phyloP scores from a whole-genome alignment of 1,140 invertebrate species.

The Drosophila murphyi region DNA sequence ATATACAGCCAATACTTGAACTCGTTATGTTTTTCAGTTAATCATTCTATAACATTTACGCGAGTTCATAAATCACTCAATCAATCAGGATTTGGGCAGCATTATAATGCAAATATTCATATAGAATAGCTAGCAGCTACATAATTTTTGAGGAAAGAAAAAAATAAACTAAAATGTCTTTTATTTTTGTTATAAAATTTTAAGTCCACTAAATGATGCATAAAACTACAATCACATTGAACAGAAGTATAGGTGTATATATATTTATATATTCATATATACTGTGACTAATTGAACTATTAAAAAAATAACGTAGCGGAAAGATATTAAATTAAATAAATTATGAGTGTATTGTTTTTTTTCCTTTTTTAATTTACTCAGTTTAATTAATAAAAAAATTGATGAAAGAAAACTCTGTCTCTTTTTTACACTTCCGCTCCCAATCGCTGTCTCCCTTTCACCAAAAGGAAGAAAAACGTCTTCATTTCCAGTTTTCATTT shows the following conservation, averaged over 20 bases:
- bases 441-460: not conserved
- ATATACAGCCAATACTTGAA: conserved; percentile 28
- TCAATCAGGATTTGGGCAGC: conserved; percentile 38
- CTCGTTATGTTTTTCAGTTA: conserved; percentile 23
- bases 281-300: not conserved
- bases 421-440: not conserved
- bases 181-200: conserved; percentile 45
- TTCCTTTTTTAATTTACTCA: no score
- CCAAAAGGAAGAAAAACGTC: not conserved
- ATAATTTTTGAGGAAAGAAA: conserved; percentile 11
- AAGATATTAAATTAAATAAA: not conserved
- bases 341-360: not conserved
- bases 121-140: conserved; percentile 42
- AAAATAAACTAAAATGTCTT: conserved; percentile 34
- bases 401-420: not conserved
- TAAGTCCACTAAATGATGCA: conserved; percentile 60
- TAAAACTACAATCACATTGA: conserved; percentile 82
- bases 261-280: conserved; percentile 19
- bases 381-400: no score
- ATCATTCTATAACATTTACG: conserved; percentile 60
- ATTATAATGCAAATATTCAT: conserved; percentile 47
- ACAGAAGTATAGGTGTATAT: conserved; percentile 51
- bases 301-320: not conserved
- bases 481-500: conserved; percentile 31
- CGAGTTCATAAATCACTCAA: conserved; percentile 14